Conservation (phyloP, 2,888 invertebrate species). For the Falcaria lacertinaria region DNA sequence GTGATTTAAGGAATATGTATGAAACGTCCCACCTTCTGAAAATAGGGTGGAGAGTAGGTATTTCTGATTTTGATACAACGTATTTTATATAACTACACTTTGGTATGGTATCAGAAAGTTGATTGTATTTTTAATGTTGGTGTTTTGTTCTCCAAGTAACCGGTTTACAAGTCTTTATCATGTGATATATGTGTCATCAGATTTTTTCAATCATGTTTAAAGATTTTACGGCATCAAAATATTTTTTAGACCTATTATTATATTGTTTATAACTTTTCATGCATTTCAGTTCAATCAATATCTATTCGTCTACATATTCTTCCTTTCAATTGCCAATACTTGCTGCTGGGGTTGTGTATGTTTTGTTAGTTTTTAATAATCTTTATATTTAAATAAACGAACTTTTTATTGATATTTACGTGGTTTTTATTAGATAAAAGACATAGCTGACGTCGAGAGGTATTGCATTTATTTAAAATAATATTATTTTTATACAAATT, state of each 20-base stretch:
- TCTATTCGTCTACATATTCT: background rate
- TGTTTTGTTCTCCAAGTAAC: background rate
- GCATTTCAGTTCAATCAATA: background rate
- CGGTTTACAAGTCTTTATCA: background rate
- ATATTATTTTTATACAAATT: slow-evolving; percentile 50
- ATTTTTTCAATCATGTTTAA: slow-evolving; percentile 4
- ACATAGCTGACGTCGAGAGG: slow-evolving; percentile 38
- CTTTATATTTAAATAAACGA: background rate
- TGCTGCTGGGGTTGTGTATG: background rate
- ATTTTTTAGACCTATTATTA: background rate
- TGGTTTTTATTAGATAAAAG: slow-evolving; percentile 18
- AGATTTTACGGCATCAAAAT: background rate
- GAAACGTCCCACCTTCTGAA: background rate
- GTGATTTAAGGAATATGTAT: background rate
- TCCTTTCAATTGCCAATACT: background rate
- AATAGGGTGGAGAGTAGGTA: too few species aligned
- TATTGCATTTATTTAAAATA: slow-evolving; percentile 38
- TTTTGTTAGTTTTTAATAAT: background rate
- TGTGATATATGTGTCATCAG: too few species aligned
- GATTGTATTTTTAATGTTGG: background rate
- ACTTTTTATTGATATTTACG: slow-evolving; percentile 1
- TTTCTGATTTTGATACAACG: background rate
- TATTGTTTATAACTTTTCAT: background rate
- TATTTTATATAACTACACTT: background rate
- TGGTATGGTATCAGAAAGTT: background rate